Percentiles rank a stretch among this genome's conserved stretches.
Evolutionary conservation across 2,113 vertebrate genomes (phyloP).

Genomic region (Parus major): DNA sequence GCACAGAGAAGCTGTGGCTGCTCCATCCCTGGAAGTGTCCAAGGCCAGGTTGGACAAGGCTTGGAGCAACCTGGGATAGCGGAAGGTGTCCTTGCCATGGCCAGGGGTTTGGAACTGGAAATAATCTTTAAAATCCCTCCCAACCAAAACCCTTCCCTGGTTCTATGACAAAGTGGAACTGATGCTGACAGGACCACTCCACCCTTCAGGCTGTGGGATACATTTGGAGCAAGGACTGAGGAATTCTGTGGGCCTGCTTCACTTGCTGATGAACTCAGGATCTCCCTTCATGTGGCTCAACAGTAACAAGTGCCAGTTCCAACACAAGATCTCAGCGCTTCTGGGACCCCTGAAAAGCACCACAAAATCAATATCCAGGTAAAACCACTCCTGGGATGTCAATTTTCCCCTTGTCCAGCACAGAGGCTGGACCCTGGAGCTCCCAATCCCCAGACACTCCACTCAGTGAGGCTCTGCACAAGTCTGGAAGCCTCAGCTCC

Average conservation of each 20-base stretch:
- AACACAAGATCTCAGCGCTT: neutral
- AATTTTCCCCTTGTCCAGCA: neutral
- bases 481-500: neutral
- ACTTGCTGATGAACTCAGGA: neutral
- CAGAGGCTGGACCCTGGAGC: neutral
- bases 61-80: neutral
- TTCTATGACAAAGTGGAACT: neutral
- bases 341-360: neutral
- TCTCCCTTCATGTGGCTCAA: fast-evolving
- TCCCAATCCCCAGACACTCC: neutral
- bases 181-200: neutral
- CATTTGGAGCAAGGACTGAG: neutral
- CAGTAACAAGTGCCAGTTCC: neutral
- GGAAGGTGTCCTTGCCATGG: neutral
- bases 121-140: neutral
- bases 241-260: neutral
- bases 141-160: neutral
- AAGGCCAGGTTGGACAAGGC: fast-evolving
- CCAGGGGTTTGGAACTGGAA: neutral
- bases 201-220: neutral
- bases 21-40: neutral
- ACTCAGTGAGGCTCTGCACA: neutral
- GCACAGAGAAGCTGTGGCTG: neutral
- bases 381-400: neutral
- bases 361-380: fast-evolving